Conservation (phyloP, 2,888 invertebrate species). For the Crossocerus cetratus region DNA sequence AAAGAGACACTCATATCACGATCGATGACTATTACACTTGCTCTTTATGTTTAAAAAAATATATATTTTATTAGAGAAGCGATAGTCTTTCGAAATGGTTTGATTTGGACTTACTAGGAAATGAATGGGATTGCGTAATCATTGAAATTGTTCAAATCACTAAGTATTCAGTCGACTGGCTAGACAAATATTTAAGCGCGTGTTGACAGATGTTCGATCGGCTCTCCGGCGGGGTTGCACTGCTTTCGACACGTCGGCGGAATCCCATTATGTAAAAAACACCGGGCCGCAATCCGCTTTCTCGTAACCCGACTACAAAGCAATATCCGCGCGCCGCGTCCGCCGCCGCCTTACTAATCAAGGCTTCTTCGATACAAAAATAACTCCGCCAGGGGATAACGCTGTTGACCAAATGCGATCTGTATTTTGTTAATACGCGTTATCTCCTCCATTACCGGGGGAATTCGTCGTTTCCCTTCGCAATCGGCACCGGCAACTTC, state of each 20-base stretch:
- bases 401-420: background rate
- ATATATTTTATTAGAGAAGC: no score
- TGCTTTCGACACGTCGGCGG: slow-evolving; percentile 23
- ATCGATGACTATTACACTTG: no score
- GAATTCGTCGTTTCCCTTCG: background rate
- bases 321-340: background rate
- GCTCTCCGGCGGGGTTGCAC: slow-evolving; percentile 13
- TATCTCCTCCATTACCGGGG: background rate
- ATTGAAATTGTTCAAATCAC: background rate
- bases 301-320: slow-evolving; percentile 9
- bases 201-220: slow-evolving; percentile 22
- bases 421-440: background rate
- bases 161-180: background rate
- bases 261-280: slow-evolving; percentile 39
- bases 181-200: slow-evolving; percentile 7
- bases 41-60: no score
- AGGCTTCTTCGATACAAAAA: slow-evolving; percentile 14
- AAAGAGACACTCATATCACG: no score
- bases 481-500: background rate
- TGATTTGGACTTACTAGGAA: no score
- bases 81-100: no score
- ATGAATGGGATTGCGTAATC: no score
- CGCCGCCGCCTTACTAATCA: slow-evolving; percentile 1
- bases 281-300: slow-evolving; percentile 25
- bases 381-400: slow-evolving; percentile 2